Base-by-base conservation (phyloP, 2,113 vertebrate species). In the Glareola pratincola region DNA sequence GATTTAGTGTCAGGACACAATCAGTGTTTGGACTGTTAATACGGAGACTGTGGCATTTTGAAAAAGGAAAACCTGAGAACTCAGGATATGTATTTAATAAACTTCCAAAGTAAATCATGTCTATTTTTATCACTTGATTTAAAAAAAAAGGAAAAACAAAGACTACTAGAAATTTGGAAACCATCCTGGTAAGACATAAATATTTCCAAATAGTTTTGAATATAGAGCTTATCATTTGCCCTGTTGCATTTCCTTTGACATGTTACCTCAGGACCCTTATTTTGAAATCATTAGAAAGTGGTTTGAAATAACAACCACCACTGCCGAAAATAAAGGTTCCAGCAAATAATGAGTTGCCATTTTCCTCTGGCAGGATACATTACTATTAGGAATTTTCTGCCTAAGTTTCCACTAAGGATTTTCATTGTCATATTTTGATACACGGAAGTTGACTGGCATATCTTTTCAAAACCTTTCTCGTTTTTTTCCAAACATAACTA, bases 381-480 rank as follows among this genome's bases (percentile, higher is more conserved):
- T 57, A 64, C 48, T 78, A 57, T 74, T 45, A 85, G 89, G 88
- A 97, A 96, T 98, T 88, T 96, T 95, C 82, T 91, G 71, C 83
- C 68, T 88, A 93, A 30, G 84, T 94, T 95, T 91, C 76, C 77
- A 84, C 85, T 76, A 50, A 90, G 41, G 62, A 77, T 56, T 92
- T 92, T 78, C 59, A 69, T 53, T 93, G 95, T 91, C 84, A 59
- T 91, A 76, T 92, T 97, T 93, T 21, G 39, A 96, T 96, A 81
- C 64, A 63, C 82, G 84, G 87, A 97, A 96, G 56, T 80, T 95
- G 95, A 96, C 68, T 89, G 95, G 96, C 94, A 96, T 62, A 96
- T 97, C 95, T 94, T 98, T 97, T 96, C 91, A 94, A 98, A 96
- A 95, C 85, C 68, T 93, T 96, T 85, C 90, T 85, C 36, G 26